phyloP scores from a whole-genome alignment of 2,113 vertebrate species.

The Jacana jacana region DNA sequence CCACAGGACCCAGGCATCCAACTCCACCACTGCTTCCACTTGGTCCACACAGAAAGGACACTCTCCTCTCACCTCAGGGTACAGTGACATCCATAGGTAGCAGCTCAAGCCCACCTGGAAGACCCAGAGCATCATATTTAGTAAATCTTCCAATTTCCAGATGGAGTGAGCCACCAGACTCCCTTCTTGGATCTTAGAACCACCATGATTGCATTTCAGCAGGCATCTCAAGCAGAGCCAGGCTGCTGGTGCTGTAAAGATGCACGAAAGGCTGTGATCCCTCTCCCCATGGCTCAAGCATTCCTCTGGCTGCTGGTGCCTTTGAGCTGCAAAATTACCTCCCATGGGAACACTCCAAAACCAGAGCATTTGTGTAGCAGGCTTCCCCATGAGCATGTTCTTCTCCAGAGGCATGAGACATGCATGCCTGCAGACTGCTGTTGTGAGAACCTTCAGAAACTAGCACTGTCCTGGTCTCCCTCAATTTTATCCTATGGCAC shows the following conservation, averaged over 20 bases:
- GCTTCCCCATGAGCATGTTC: neutral
- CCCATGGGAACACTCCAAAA: neutral
- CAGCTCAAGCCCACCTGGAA: neutral
- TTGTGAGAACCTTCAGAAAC: neutral
- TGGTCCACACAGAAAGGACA: fast-evolving
- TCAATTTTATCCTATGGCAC: neutral
- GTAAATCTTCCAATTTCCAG: neutral
- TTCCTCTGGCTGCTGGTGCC: neutral
- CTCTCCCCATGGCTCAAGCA: neutral
- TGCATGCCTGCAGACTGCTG: neutral
- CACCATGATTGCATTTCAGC: neutral
- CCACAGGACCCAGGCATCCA: neutral
- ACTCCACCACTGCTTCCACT: neutral
- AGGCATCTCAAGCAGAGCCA: neutral
- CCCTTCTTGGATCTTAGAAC: neutral
- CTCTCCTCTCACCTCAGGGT: neutral
- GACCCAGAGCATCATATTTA: neutral
- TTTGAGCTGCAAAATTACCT: neutral
- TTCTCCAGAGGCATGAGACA: neutral
- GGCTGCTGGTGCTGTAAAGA: neutral
- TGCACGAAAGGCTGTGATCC: neutral
- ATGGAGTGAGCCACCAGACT: neutral
- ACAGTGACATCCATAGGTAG: neutral
- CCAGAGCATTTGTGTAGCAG: neutral
- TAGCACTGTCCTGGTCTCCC: neutral